Evolutionary conservation across 37 sponge, comb jelly and placozoan species (phyloP).

Genomic region (Halichondria panicea): DNA sequence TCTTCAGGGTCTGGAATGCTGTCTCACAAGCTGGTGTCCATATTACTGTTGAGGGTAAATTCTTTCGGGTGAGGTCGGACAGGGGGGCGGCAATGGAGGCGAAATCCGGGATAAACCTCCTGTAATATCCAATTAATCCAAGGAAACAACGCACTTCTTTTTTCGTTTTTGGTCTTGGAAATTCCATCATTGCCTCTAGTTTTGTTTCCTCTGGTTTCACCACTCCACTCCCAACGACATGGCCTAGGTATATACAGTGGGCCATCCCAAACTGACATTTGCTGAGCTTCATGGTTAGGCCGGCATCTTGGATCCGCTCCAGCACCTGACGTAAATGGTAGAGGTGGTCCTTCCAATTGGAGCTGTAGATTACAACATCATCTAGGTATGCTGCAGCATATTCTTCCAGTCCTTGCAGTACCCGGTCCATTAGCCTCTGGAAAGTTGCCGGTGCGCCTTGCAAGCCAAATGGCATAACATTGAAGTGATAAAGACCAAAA

Average conservation of each 20-base stretch:
- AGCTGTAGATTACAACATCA: constrained; percentile 34
- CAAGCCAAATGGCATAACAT: too few species aligned
- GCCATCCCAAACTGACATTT: too few species aligned
- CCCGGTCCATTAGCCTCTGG: constrained; percentile 43
- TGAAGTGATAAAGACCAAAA: constrained; percentile 54
- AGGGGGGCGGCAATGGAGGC: constrained; percentile 2
- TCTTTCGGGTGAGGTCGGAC: constrained; percentile 29
- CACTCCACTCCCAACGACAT: constrained; percentile 24
- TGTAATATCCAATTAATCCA: not conserved
- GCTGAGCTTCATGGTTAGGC: constrained; percentile 12
- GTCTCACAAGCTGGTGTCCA: constrained; percentile 30
- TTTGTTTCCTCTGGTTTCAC: constrained; percentile 43
- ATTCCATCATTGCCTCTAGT: constrained; percentile 14
- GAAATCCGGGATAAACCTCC: constrained; percentile 4
- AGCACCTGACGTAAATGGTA: constrained; percentile 9
- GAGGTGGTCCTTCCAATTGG: not conserved
- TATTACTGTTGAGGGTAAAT: not conserved
- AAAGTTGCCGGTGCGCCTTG: constrained; percentile 68
- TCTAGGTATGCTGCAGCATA: constrained; percentile 27
- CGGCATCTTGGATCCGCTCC: not conserved
- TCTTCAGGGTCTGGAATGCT: constrained; percentile 33
- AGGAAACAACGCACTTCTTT: constrained; percentile 23
- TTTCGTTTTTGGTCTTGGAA: constrained; percentile 1
- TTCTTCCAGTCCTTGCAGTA: not conserved
- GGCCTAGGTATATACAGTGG: too few species aligned